Percentiles rank a stretch among this genome's conserved stretches.
These are phyloP conservation scores for Hirtodrosophila alboralis DNA, from an alignment of 2,888 invertebrate genomes.

Conservation along the genomic window DNA sequence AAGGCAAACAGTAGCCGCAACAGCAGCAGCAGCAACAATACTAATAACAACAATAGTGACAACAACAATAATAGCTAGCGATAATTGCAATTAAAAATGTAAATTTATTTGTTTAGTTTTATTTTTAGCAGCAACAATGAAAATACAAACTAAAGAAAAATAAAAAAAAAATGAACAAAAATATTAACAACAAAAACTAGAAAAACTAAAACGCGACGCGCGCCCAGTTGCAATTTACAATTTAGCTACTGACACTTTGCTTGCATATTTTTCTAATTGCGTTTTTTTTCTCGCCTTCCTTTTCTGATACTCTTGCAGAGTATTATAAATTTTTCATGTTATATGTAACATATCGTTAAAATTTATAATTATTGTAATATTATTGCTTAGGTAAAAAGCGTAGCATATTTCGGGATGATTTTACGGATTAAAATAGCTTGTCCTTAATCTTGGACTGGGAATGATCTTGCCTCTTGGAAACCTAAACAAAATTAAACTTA, in stretches of 20 bases:
- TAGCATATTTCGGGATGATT: no score
- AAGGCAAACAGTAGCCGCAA: slow-evolving; percentile 72
- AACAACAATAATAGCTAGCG: slow-evolving; percentile 60
- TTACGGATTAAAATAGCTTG: no score
- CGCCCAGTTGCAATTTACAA: slow-evolving; percentile 70
- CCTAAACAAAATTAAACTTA: no score
- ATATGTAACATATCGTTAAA: neutral
- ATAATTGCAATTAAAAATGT: slow-evolving; percentile 80
- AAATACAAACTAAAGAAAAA: slow-evolving; percentile 19
- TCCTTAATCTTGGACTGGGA: no score
- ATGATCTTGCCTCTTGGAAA: no score
- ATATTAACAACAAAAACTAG: slow-evolving; percentile 22
- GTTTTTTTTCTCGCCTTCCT: slow-evolving; percentile 27
- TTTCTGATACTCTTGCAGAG: slow-evolving; percentile 10
- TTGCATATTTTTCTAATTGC: slow-evolving; percentile 63
- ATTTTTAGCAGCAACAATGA: slow-evolving; percentile 69
- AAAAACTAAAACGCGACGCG: slow-evolving; percentile 62
- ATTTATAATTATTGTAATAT: no score
- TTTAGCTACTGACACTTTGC: slow-evolving; percentile 67
- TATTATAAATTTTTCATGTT: neutral
- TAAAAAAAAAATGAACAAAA: slow-evolving; percentile 24
- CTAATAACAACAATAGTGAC: slow-evolving; percentile 18
- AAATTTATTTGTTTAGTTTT: slow-evolving; percentile 73
- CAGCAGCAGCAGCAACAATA: slow-evolving; percentile 28
- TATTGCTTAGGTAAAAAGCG: no score